Base-by-base conservation (phyloP, 2,797 vertebrate species). In the Labroides dimidiatus region DNA sequence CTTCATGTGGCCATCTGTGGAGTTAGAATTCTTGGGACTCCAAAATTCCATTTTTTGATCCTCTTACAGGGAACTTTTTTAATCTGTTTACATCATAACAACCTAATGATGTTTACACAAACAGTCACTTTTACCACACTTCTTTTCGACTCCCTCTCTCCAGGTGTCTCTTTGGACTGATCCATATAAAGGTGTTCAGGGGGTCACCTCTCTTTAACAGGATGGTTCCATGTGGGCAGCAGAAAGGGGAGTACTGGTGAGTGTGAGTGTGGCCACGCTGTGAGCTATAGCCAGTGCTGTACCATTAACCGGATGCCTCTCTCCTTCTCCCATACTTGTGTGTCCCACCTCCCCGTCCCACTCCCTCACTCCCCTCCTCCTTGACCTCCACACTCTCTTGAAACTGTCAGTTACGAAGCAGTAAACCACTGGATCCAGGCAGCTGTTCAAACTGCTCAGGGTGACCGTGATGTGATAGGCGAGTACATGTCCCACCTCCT, bases 341-440 rank as follows among this genome's bases (percentile, higher is more conserved):
- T 67, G 67, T 17, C 82, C 75, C 0, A 2, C 71, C 49, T 81
- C 85, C 3, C 53, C 72, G 0, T 69, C 66, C 17, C 68, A 63
- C 2, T 71, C 84, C 57, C 41, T 89, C 43, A 42, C 81, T 37
- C 37, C 75, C 63, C n/a, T 92, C 86, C 73, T 69, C 92, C 81
- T 93, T 70, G 64, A 74, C 76, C 81, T 68, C 92, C 94, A 87
- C 90, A 91, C 11, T 51, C 53, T 90, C 85, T 95, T 96, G 80
- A 98, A 98, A 89, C 95, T 96, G 75, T 98, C 98, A 9, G 97
- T 98, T 86, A 99, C 95, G 4, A 99, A 98, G 85, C 97, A 99
- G 87, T 99, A 99, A 66, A 99, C 97, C 4, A 99, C 95, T 1
- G 97, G 97, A 76, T 99, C 97, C 94, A 99, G 89, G 88, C 97